Evolutionary conservation across 2,888 invertebrate species (phyloP), one percentile per base, ranked within the genome.

Genomic region (Trissonchulus sp.): DNA sequence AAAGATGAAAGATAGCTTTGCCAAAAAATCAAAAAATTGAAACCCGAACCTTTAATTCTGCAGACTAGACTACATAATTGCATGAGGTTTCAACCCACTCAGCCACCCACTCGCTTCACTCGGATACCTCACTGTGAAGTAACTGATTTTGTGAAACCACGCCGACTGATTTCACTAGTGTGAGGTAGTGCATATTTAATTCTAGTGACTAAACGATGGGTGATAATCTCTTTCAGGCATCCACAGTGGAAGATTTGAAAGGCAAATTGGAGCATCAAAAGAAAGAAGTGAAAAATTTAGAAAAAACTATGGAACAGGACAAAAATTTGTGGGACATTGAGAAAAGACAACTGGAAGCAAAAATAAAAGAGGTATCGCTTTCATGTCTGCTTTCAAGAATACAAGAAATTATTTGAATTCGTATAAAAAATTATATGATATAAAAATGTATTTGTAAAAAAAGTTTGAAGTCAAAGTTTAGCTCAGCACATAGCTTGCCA

Each of bases 291-390:
- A 69, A 36, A 35, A 37, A 31, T n/a, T 33, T 69, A 35, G 8
- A n/a, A 18, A 69, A 69, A 34, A 69, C 71, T 3, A 37, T 37
- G 37, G 36, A 69, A 34, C 71, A 69, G 0, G 83, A 83, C 77
- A 81, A 81, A 74, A 80, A 80, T 34, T 73, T 83, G 72, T 81
- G 80, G 80, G 36, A 23, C 18, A 74, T 79, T 65, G 76, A 78
- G 38, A 76, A 72, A 38, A 72, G 69, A 18, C 77, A 78, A 63
- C 37, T 78, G 30, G n/a, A 60, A 8, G 34, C 62, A 36, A 48
- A 63, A 35, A 33, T 72, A 2, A 60, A 73, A 31, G 72, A 62
- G 63, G 76, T 76, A 69, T 36, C 3, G 34, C 34, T 8, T 8
- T 34, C 15, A 65, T 65, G 65, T 65, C 28, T 65, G n/a, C 60